Evolutionary conservation across 2,888 invertebrate genomes (phyloP).

Genomic region (Candidula unifasciata): DNA sequence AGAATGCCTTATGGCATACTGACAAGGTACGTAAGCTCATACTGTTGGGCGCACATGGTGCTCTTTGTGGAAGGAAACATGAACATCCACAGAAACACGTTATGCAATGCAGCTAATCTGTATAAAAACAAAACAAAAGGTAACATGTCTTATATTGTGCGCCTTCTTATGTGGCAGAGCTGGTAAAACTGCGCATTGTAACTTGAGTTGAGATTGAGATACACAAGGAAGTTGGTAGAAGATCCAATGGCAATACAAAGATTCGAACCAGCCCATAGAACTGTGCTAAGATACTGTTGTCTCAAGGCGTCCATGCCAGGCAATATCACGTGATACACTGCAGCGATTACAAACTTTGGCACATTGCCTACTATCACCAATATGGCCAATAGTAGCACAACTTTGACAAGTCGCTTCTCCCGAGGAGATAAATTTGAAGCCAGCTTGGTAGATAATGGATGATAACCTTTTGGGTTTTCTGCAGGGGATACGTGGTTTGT

Average conservation of each 20-base stretch:
- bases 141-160: too few species aligned
- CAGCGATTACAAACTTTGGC: neutral
- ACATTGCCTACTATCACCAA: neutral
- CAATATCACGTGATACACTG: neutral
- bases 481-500: neutral
- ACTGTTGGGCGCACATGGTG: too few species aligned
- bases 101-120: too few species aligned
- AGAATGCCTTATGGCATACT: too few species aligned
- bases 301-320: neutral
- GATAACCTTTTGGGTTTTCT: neutral
- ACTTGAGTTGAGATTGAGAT: neutral
- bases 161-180: too few species aligned
- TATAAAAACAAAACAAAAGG: too few species aligned
- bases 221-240: neutral
- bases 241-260: neutral
- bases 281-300: neutral
- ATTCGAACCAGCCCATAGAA: neutral
- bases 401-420: neutral
- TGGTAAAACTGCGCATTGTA: neutral
- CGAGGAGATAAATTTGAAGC: neutral
- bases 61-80: too few species aligned
- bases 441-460: neutral
- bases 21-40: too few species aligned
- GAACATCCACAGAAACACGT: too few species aligned
- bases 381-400: neutral